phyloP scores from a whole-genome alignment of 2,797 vertebrate species.

The Coregonus sp. region DNA sequence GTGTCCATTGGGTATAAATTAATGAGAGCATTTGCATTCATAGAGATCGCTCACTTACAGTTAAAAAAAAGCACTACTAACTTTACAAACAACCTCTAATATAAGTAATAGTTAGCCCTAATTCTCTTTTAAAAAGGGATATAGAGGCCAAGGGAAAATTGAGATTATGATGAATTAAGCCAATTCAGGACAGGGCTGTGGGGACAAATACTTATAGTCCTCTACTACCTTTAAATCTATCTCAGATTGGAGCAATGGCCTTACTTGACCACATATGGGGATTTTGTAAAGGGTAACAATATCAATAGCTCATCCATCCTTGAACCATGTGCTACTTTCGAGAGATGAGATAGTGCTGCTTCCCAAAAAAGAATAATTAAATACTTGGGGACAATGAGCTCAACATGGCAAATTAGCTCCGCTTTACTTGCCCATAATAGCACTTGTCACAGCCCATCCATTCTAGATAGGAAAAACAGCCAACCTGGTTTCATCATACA shows the following conservation, averaged over 20 bases:
- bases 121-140: constrained; percentile 69
- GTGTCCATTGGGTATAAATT: constrained; percentile 53
- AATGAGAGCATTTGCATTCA: constrained; percentile 62
- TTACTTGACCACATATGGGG: constrained; percentile 58
- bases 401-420: constrained; percentile 60
- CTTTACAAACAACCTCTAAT: constrained; percentile 41
- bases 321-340: constrained; percentile 65
- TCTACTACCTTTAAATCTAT: constrained; percentile 58
- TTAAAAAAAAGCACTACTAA: constrained; percentile 30
- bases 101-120: constrained; percentile 65
- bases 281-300: constrained; percentile 60
- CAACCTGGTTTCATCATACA: constrained; percentile 5
- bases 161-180: constrained; percentile 71
- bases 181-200: constrained; percentile 71
- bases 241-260: constrained; percentile 36
- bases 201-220: constrained; percentile 69
- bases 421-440: constrained; percentile 47
- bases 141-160: constrained; percentile 64
- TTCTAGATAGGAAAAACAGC: constrained; percentile 32
- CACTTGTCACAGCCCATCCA: constrained; percentile 24
- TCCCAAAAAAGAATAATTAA: constrained; percentile 65
- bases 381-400: constrained; percentile 53
- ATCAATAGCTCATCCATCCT: constrained; percentile 69
- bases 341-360: constrained; percentile 65
- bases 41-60: constrained; percentile 49